phyloP scores from a whole-genome alignment of 2,888 invertebrate species.

The Physocephala rufipes region DNA sequence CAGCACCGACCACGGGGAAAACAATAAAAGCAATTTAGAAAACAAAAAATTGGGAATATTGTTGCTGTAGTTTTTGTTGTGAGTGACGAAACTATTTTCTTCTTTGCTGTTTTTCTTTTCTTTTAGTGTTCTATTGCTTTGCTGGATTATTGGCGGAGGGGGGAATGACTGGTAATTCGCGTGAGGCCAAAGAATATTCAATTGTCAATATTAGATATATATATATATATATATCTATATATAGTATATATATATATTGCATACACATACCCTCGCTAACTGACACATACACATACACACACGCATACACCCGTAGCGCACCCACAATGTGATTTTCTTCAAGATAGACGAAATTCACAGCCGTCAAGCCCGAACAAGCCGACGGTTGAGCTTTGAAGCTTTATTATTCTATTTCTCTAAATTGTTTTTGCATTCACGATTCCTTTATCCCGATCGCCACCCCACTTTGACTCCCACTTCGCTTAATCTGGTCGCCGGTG shows the following conservation, averaged over 20 bases:
- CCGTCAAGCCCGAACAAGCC: slow-evolving; percentile 18
- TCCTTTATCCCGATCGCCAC: background rate
- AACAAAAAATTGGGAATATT: background rate
- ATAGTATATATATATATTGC: background rate
- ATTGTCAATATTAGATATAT: slow-evolving; percentile 28
- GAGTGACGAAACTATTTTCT: slow-evolving; percentile 34
- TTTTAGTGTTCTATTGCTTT: slow-evolving; percentile 41
- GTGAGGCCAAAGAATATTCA: slow-evolving; percentile 28
- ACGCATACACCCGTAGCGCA: slow-evolving; percentile 26
- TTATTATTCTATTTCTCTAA: background rate
- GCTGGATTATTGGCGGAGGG: slow-evolving; percentile 47
- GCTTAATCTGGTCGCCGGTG: background rate
- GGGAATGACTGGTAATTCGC: slow-evolving; percentile 21
- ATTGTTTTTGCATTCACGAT: slow-evolving; percentile 13
- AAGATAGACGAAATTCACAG: slow-evolving; percentile 2
- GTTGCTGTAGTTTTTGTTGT: background rate
- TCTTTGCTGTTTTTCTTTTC: background rate
- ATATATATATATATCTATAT: slow-evolving; percentile 16
- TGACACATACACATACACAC: background rate
- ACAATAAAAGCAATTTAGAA: slow-evolving; percentile 11
- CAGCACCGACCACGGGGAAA: background rate
- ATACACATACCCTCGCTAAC: background rate
- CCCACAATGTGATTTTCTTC: slow-evolving; percentile 43
- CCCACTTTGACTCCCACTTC: background rate
- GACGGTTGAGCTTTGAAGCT: background rate